Base-by-base conservation (phyloP, 2,797 vertebrate species). In the Takifugu rubripes region DNA sequence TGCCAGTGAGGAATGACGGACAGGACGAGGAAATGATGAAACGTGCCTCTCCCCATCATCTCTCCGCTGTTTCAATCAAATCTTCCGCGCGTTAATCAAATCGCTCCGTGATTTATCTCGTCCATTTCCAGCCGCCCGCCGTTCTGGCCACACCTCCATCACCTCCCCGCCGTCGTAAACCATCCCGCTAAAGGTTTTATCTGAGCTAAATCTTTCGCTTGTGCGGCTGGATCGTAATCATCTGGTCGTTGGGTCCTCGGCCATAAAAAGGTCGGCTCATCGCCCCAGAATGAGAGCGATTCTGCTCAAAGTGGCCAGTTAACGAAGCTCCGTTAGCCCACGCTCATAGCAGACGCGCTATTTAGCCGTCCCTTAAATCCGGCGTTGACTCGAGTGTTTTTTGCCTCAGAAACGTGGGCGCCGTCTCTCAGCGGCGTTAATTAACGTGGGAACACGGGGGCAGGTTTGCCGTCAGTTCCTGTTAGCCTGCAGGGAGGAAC, bases 341-440 rank as follows among this genome's bases (percentile, higher is more conserved):
- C 8, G 0, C 49, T 61, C 17, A 3, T 72, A 52, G 48, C 21
- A 62, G 59, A 64, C 65, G 21, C 56, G 55, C 76, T 78, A 75
- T 76, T 81, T 68, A 77, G 36, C 52, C 64, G 49, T 71, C 61
- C 64, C 51, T 72, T 70, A 72, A 74, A 75, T 72, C 50, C 55
- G 6, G 64, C 21, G 52, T 66, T 59, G 52, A 69, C 69, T 79
- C 55, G 43, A 12, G 31, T 29, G 3, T 61, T 74, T 75, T 68
- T 6, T 45, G 17, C 48, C 58, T 44, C 67, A 64, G 68, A 80
- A 84, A 86, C 70, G 49, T 65, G 43, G 46, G 27, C 64, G 59
- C 40, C 64, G 70, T 61, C 62, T 69, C 77, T 68, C 75, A 68
- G 74, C 60, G 65, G 45, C 50, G 5, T 55, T 77, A 68, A 82